These are phyloP conservation scores for Cenopis cana DNA, from an alignment of 2,888 invertebrate species.

Conservation along the genomic window DNA sequence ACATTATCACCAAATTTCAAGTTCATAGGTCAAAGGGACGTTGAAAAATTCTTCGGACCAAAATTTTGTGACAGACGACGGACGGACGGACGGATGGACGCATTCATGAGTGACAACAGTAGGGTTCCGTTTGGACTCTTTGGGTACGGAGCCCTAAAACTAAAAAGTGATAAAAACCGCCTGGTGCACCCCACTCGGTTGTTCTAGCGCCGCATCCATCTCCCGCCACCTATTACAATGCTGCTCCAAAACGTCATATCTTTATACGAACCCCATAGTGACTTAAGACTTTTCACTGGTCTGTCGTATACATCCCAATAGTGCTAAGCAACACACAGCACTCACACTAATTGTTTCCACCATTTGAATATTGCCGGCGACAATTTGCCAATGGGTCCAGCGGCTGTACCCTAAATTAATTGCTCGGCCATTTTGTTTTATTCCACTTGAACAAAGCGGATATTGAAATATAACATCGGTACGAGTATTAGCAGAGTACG, in stretches of 20 bases:
- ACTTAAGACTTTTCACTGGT: neutral
- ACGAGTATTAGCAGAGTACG: slow-evolving; percentile 34
- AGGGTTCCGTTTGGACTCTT: no score
- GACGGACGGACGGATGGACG: no score
- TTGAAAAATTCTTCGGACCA: no score
- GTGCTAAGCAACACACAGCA: slow-evolving; percentile 70
- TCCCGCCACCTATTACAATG: neutral
- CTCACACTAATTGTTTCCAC: slow-evolving; percentile 84
- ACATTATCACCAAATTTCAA: no score
- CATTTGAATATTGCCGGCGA: slow-evolving; percentile 84
- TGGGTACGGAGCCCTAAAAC: slow-evolving; percentile 6
- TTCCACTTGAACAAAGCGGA: slow-evolving; percentile 61
- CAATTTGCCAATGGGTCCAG: slow-evolving; percentile 83
- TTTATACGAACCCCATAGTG: neutral
- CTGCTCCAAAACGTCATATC: neutral
- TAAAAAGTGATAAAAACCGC: slow-evolving; percentile 26
- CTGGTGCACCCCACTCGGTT: slow-evolving; percentile 25
- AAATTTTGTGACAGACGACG: no score
- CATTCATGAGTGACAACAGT: no score
- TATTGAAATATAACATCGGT: slow-evolving; percentile 52
- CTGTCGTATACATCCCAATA: slow-evolving; percentile 6
- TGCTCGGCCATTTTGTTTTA: slow-evolving; percentile 80
- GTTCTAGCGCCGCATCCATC: slow-evolving; percentile 4
- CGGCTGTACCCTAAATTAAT: slow-evolving; percentile 78
- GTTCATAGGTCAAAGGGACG: no score